Evolutionary conservation across 2,113 vertebrate species (phyloP), one percentile per base, ranked within the genome.

Genomic region (Chloropsis hardwickii): DNA sequence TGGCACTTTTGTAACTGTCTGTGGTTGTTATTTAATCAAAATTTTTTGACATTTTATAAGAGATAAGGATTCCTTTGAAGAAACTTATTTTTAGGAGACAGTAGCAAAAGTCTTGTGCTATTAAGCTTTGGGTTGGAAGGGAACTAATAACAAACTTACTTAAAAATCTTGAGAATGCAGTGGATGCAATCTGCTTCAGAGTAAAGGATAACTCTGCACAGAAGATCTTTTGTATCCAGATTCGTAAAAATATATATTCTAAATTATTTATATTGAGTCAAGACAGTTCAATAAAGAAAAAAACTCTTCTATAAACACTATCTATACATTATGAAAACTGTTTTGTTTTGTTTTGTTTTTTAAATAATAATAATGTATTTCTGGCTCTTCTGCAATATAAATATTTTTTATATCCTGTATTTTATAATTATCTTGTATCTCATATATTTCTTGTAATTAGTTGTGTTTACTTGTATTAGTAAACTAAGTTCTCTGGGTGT

Each of bases 41-140:
- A 60, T 37, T 21, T 65, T 35, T 37, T 69, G 15, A n/a, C 11
- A 39, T 81, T 86, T 83, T 37, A 7, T 47, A 25, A 8, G 20
- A 77, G 12, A 40, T 48, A 57, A 19, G 18, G 19, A 40, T 8
- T 50, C 11, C 7, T 47, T 71, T 37, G 35, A 42, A 81, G 53
- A 70, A 0, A 0, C 0, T 48, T 61, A 2, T 37, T 53, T 78
- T 53, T 66, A 31, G 20, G 31, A 19, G 33, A 22, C 0, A 1
- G 10, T 48, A 80, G 9, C 3, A 65, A 23, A 78, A 11, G 1
- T 50, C 47, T 88, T 78, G 53, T 15, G 53, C 20, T 50, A 17
- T 79, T 86, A 79, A 81, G 39, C 9, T 78, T 57, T 19, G 7
- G 5, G 50, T 23, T 70, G 20, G 3, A 78, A 87, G 4, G 37